A percentile compares a stretch with the other conserved stretches of the same genome.
Evolutionary conservation across 2,113 vertebrate species (phyloP).

Genomic region (Orthochromis malagaraziensis): DNA sequence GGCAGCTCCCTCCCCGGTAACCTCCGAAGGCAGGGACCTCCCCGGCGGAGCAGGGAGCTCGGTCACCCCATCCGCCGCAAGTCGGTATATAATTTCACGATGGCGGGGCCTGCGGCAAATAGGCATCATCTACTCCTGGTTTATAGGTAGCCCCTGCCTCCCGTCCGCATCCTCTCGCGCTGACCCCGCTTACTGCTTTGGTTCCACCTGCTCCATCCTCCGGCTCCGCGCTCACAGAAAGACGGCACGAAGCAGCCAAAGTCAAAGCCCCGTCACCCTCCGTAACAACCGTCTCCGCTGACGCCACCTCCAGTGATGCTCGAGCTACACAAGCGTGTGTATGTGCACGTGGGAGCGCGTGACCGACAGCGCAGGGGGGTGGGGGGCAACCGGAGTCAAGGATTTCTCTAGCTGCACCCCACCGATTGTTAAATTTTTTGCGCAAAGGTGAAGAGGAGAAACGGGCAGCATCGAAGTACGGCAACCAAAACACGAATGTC

Average conservation of each 20-base stretch:
- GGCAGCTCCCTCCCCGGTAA: conserved; percentile 52
- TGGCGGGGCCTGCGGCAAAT: conserved; percentile 64
- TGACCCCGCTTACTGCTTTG: neutral
- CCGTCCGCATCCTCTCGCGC: neutral
- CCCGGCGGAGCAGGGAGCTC: conserved; percentile 62
- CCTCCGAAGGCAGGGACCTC: conserved; percentile 60
- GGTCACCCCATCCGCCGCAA: conserved; percentile 68
- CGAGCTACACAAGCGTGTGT: neutral
- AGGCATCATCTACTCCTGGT: conserved; percentile 43
- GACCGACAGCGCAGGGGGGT: neutral
- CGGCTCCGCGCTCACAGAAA: neutral
- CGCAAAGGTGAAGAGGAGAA: neutral
- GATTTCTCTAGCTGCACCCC: neutral
- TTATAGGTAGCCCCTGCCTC: neutral
- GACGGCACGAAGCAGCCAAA: neutral
- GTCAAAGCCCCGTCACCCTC: neutral
- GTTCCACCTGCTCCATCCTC: conserved; percentile 10
- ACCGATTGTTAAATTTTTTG: neutral
- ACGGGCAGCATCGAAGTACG: neutral
- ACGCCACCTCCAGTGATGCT: neutral
- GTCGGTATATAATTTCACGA: conserved; percentile 58
- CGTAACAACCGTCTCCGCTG: neutral
- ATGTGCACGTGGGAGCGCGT: conserved; percentile 31
- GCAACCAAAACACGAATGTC: too few species aligned
- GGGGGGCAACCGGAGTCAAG: neutral